phyloP scores from a whole-genome alignment of 2,888 invertebrate species.

The Amphipyra berbera region DNA sequence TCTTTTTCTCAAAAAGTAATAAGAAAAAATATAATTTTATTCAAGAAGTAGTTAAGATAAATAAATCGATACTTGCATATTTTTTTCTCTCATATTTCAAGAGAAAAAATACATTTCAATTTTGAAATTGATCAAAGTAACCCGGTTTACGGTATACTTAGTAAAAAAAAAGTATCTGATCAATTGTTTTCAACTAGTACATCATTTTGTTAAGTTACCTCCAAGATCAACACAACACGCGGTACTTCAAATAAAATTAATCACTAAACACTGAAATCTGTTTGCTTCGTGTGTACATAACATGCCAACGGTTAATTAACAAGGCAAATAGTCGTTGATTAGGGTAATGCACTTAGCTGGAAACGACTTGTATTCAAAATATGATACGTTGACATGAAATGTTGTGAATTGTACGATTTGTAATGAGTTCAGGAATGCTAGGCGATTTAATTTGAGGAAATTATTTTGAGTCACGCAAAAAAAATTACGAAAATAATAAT shows the following conservation, averaged over 20 bases:
- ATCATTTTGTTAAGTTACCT: too few relatives aligned
- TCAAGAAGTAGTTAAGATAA: too few relatives aligned
- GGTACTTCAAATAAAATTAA: constrained; percentile 7
- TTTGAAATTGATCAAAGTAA: too few relatives aligned
- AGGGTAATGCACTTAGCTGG: constrained; percentile 43
- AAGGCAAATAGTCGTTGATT: constrained; percentile 51
- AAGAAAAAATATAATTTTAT: too few relatives aligned
- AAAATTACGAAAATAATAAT: not conserved
- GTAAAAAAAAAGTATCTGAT: too few relatives aligned
- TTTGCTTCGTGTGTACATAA: constrained; percentile 30
- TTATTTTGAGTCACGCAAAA: not conserved
- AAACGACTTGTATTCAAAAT: constrained; percentile 19
- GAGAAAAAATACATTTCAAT: too few relatives aligned
- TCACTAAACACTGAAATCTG: constrained; percentile 15
- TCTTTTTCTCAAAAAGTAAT: too few relatives aligned
- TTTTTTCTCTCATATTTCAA: too few relatives aligned
- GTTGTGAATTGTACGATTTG: not conserved
- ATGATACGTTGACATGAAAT: constrained; percentile 29
- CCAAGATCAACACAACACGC: not conserved
- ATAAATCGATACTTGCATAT: too few relatives aligned
- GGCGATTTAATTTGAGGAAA: not conserved
- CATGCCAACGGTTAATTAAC: constrained; percentile 62
- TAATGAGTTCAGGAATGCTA: not conserved
- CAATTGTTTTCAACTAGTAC: too few relatives aligned
- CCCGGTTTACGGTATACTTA: too few relatives aligned